A percentile compares a stretch with the other conserved stretches of the same genome.
These are phyloP conservation scores for Lycocorax pyrrhopterus DNA, from an alignment of 2,113 vertebrate genomes.

Conservation along the genomic window DNA sequence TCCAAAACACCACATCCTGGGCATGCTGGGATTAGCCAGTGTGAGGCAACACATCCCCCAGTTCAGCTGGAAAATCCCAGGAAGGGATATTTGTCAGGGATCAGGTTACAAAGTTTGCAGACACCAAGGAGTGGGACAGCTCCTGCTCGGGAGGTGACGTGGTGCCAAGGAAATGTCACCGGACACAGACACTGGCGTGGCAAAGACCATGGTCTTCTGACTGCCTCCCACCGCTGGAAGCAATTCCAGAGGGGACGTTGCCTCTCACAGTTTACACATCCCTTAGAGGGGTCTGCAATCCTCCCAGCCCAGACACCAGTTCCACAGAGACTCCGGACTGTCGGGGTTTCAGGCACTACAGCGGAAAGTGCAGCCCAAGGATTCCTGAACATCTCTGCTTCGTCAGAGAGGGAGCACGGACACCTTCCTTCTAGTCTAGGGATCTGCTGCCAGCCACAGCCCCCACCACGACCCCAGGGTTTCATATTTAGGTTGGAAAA, in stretches of 20 bases:
- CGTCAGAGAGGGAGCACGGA: accelerated
- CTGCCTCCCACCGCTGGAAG: background rate
- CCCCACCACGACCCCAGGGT: too few relatives aligned
- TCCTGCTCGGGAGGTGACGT: accelerated
- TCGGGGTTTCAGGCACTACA: background rate
- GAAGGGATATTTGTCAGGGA: background rate
- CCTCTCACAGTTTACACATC: background rate
- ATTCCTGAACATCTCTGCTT: background rate
- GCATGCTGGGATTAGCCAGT: accelerated
- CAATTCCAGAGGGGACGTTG: background rate
- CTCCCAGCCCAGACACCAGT: background rate
- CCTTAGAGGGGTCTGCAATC: background rate
- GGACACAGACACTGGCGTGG: accelerated
- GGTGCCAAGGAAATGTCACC: accelerated
- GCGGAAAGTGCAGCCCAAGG: background rate
- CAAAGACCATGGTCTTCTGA: accelerated
- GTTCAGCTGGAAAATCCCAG: background rate
- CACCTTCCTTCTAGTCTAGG: accelerated
- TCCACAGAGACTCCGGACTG: accelerated
- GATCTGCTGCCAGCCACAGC: background rate
- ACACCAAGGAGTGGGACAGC: background rate
- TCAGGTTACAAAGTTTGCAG: background rate
- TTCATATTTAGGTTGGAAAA: background rate
- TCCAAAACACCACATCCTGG: background rate
- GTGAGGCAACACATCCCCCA: background rate